These are phyloP conservation scores for Brevimyrus niger DNA, from an alignment of 2,113 vertebrate species.

Conservation along the genomic window DNA sequence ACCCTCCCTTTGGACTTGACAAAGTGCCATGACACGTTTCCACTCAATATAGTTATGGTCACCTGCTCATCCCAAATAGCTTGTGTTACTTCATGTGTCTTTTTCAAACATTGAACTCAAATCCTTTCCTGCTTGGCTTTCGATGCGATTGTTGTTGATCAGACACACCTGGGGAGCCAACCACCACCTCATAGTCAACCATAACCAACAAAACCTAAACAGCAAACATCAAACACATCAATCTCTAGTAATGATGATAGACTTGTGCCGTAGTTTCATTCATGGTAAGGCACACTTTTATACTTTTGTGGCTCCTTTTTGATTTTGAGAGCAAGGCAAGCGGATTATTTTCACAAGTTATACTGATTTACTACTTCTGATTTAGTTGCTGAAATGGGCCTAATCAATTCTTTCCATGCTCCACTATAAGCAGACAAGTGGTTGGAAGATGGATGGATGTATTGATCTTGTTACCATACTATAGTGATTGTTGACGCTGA, in stretches of 20 bases:
- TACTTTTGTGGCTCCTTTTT: background rate
- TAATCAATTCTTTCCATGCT: background rate
- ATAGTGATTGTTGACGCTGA: background rate
- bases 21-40: slow-evolving; percentile 27
- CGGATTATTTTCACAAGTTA: background rate
- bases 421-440: background rate
- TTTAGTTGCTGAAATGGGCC: background rate
- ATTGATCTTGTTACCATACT: background rate
- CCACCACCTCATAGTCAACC: background rate
- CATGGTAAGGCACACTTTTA: background rate
- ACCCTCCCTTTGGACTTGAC: slow-evolving; percentile 21
- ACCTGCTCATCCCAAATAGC: slow-evolving; percentile 13
- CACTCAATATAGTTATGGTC: slow-evolving; percentile 10
- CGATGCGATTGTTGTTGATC: background rate
- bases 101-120: background rate
- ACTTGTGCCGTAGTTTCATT: background rate
- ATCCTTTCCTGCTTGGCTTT: background rate
- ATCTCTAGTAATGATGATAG: background rate
- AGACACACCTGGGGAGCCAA: background rate
- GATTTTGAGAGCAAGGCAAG: background rate
- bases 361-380: background rate
- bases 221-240: background rate
- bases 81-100: background rate
- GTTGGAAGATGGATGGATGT: background rate
- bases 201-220: background rate